phyloP scores from a whole-genome alignment of 2,888 invertebrate species.

The Keiferia lycopersicella region DNA sequence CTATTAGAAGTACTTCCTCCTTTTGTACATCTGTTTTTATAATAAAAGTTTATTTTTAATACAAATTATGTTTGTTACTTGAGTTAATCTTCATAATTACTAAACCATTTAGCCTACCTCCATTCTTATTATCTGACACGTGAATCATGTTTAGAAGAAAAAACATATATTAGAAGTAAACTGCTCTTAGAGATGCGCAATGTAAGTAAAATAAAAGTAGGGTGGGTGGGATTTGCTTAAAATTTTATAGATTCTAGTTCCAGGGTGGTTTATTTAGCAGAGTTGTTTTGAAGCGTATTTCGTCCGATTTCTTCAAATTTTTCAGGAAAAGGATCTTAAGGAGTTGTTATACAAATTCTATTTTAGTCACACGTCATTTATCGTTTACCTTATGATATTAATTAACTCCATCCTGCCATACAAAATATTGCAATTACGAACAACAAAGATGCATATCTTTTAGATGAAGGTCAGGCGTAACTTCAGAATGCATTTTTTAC shows the following conservation, averaged over 20 bases:
- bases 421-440: neutral
- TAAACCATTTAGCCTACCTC: neutral
- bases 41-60: slow-evolving; percentile 25
- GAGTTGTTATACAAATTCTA: too few species aligned
- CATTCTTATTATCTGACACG: neutral
- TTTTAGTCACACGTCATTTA: neutral
- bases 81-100: neutral
- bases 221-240: too few species aligned
- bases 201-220: too few species aligned
- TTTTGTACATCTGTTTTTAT: slow-evolving; percentile 26
- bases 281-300: too few species aligned
- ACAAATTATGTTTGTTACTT: neutral
- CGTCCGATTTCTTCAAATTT: too few species aligned
- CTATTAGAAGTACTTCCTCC: slow-evolving; percentile 18
- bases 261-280: too few species aligned
- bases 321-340: too few species aligned
- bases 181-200: too few species aligned
- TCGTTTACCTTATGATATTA: neutral
- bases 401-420: neutral
- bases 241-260: too few species aligned
- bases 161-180: neutral
- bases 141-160: neutral
- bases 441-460: slow-evolving; percentile 7
- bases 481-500: neutral
- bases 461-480: neutral